phyloP scores from a whole-genome alignment of 2,888 invertebrate species.

The Temnothorax ravouxi region DNA sequence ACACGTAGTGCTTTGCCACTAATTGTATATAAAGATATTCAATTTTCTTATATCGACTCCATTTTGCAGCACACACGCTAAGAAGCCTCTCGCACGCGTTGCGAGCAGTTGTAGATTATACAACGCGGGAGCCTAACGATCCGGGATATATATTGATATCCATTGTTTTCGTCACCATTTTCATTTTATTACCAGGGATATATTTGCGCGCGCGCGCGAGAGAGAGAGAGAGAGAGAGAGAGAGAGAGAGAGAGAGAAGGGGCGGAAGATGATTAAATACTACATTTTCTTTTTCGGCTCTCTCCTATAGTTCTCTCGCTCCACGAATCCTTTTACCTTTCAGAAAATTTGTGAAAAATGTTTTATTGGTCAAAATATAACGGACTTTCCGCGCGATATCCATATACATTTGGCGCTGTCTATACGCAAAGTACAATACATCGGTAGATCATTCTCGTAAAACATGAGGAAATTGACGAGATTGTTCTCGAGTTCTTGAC shows the following conservation, averaged over 20 bases:
- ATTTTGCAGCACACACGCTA: not conserved
- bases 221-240: not conserved
- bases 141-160: too few species aligned
- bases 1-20: not conserved
- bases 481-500: conserved; percentile 72
- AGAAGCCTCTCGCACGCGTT: not conserved
- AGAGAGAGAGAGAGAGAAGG: not conserved
- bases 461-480: conserved; percentile 76
- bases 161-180: too few species aligned
- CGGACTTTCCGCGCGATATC: conserved; percentile 67
- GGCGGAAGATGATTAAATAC: not conserved
- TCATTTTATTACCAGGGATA: too few species aligned
- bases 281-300: not conserved
- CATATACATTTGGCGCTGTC: conserved; percentile 65
- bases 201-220: not conserved
- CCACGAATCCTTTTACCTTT: not conserved
- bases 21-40: not conserved
- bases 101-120: too few species aligned
- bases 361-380: conserved; percentile 56
- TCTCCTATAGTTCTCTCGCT: not conserved
- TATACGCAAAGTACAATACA: conserved; percentile 76
- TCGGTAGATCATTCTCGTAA: conserved; percentile 74
- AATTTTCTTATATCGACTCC: not conserved
- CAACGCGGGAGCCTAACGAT: too few species aligned
- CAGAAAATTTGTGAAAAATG: not conserved